phyloP scores from a whole-genome alignment of 2,113 vertebrate species.

The Thamnophis sirtalis region DNA sequence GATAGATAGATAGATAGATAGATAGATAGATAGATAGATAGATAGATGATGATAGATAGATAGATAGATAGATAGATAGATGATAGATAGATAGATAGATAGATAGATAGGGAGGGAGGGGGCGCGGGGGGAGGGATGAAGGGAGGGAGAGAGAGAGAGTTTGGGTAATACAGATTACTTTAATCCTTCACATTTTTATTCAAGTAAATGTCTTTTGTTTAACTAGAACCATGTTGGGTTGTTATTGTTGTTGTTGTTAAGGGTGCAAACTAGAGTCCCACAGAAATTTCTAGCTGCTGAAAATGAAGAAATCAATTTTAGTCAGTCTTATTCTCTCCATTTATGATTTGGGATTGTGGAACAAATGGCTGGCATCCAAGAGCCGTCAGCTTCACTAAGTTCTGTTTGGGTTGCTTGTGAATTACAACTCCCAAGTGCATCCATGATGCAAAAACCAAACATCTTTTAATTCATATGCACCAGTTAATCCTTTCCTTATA shows the following conservation, averaged over 20 bases:
- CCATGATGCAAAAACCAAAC: neutral
- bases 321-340: neutral
- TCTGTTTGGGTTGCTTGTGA: neutral
- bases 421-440: neutral
- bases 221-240: neutral
- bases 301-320: neutral
- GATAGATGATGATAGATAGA: no score
- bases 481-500: neutral
- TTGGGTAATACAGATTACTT: neutral
- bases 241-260: neutral
- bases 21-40: no score
- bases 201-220: neutral
- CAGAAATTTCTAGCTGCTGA: neutral
- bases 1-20: no score
- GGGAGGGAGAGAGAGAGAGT: no score
- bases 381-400: neutral
- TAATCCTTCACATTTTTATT: neutral
- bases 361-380: neutral
- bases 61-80: no score
- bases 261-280: neutral
- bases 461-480: neutral
- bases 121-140: no score
- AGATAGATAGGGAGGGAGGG: no score
- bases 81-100: no score
- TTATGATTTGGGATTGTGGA: neutral